Evolutionary conservation across 2,797 vertebrate species (phyloP).

Genomic region (Telmatherina bonti): DNA sequence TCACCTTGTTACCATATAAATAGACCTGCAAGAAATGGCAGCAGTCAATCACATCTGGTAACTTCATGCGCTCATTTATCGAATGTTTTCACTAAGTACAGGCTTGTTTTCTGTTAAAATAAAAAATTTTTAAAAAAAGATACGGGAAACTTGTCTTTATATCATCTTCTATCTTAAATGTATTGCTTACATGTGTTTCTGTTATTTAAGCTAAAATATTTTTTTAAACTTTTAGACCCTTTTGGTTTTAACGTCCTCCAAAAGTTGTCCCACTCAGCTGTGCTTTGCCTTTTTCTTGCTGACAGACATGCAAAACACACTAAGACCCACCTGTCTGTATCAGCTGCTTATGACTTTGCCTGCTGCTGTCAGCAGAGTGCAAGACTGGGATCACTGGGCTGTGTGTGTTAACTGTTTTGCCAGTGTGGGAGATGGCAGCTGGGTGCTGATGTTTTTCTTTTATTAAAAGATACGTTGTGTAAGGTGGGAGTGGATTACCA

Average conservation of each 20-base stretch:
- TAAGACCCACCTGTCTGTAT: constrained; percentile 63
- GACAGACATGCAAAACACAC: constrained; percentile 33
- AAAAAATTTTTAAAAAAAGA: background rate
- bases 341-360: constrained; percentile 58
- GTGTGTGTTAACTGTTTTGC: constrained; percentile 23
- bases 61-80: no score
- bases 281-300: constrained; percentile 27
- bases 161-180: background rate
- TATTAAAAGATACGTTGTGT: background rate
- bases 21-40: no score
- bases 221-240: constrained; percentile 23
- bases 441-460: constrained; percentile 11
- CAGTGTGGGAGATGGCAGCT: constrained; percentile 37
- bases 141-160: no score
- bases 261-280: constrained; percentile 40
- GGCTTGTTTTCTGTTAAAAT: no score
- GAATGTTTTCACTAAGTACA: no score
- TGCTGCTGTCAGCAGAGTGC: constrained; percentile 51
- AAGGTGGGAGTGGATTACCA: constrained; percentile 17
- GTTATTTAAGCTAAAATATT: constrained; percentile 11
- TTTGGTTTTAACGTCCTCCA: background rate
- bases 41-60: no score
- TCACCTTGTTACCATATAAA: no score
- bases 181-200: constrained; percentile 11
- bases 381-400: constrained; percentile 17